A percentile compares a stretch with the other conserved stretches of the same genome.
phyloP scores from a whole-genome alignment of 2,113 vertebrate species.

The Myrmophylax atrothorax region DNA sequence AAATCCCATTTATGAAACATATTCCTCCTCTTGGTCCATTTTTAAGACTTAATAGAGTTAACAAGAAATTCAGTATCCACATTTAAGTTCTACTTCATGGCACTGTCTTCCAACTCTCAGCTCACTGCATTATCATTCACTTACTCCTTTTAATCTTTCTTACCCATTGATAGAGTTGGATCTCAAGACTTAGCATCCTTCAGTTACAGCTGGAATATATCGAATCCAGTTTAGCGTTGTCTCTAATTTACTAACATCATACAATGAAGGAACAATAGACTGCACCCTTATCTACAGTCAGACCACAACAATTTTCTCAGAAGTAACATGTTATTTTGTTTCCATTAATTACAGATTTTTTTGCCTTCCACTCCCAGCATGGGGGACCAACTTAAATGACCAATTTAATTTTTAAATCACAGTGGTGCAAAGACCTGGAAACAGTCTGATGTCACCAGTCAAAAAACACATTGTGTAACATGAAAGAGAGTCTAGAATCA shows the following conservation, averaged over 20 bases:
- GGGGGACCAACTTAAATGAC: background rate
- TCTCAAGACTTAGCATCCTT: background rate
- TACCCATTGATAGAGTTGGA: background rate
- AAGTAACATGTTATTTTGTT: background rate
- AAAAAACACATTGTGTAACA: background rate
- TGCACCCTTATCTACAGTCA: background rate
- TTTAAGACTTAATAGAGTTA: background rate
- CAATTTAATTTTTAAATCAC: background rate
- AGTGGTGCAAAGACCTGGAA: background rate
- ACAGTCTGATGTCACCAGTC: background rate
- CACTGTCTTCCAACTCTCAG: background rate
- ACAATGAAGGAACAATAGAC: background rate
- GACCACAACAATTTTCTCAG: background rate
- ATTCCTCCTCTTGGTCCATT: background rate
- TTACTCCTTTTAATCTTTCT: background rate
- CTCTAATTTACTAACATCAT: background rate
- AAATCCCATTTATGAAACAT: background rate
- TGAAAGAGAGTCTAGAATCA: background rate
- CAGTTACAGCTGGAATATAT: background rate
- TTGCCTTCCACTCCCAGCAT: background rate
- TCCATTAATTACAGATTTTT: background rate
- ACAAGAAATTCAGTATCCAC: background rate
- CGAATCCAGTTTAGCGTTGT: background rate
- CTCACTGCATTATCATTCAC: background rate
- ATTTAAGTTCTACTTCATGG: background rate